These are phyloP conservation scores for Sorex fumeus DNA, from an alignment of 2,113 vertebrate species.

Conservation along the genomic window DNA sequence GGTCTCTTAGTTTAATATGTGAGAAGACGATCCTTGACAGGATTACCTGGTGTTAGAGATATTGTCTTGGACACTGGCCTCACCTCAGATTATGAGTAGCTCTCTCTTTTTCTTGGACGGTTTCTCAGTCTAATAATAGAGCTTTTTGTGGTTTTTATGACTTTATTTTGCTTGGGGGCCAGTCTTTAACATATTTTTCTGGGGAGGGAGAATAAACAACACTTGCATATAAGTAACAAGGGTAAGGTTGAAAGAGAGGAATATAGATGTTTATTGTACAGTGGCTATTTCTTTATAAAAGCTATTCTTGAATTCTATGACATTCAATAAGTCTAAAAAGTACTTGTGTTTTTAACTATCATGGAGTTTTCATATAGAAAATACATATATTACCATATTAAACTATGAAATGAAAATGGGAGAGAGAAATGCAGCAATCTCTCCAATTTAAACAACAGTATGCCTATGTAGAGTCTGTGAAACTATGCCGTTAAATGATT, in stretches of 20 bases:
- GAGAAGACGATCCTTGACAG: background rate
- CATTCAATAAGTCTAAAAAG: background rate
- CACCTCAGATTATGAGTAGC: background rate
- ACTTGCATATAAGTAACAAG: background rate
- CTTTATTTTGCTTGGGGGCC: background rate
- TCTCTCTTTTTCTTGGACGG: background rate
- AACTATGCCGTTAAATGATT: background rate
- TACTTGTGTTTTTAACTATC: background rate
- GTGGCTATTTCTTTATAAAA: background rate
- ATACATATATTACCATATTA: background rate
- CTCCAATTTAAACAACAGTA: background rate
- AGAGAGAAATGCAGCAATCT: background rate
- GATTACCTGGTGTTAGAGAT: background rate
- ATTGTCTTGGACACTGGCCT: background rate
- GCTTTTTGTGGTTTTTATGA: background rate
- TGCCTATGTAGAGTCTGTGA: background rate
- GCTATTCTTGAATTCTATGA: background rate
- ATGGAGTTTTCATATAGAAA: background rate
- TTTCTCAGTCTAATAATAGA: background rate
- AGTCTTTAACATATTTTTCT: no score
- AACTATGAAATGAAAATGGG: background rate
- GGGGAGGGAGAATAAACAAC: background rate
- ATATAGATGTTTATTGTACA: background rate
- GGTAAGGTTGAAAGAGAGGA: background rate
- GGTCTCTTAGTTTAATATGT: background rate